Evolutionary conservation across 2,888 invertebrate species (phyloP).

Genomic region (Matsumyia berberina): DNA sequence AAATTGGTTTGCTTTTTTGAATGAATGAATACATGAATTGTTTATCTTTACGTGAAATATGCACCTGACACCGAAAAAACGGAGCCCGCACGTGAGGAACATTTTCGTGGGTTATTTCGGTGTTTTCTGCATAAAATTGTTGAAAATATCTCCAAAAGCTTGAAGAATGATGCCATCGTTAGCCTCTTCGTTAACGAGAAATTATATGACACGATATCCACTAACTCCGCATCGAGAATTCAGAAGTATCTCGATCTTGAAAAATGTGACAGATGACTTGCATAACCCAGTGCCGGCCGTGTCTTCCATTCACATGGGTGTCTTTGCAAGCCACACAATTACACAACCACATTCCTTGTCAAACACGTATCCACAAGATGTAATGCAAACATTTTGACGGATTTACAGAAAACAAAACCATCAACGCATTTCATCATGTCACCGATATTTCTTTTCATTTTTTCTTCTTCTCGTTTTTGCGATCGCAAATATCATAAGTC

Average conservation of each 20-base stretch:
- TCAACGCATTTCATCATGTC: slow-evolving; percentile 42
- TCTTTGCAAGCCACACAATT: slow-evolving; percentile 29
- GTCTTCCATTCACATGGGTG: slow-evolving; percentile 2
- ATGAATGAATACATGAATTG: slow-evolving; percentile 61
- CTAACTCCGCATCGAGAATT: no score
- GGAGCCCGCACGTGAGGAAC: slow-evolving; percentile 40
- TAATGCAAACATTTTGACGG: slow-evolving; percentile 31
- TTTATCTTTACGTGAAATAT: slow-evolving; percentile 58
- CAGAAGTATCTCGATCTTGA: slow-evolving; percentile 37
- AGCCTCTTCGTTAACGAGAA: slow-evolving; percentile 27
- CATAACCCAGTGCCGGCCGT: slow-evolving; percentile 20
- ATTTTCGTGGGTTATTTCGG: slow-evolving; percentile 16
- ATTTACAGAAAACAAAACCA: slow-evolving; percentile 26
- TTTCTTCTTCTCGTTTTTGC: slow-evolving; percentile 6
- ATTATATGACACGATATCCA: slow-evolving; percentile 5
- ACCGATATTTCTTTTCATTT: slow-evolving; percentile 20
- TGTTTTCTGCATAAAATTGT: not conserved
- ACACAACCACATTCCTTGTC: slow-evolving; percentile 35
- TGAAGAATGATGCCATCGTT: slow-evolving; percentile 15
- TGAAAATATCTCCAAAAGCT: slow-evolving; percentile 14
- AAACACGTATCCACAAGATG: slow-evolving; percentile 39
- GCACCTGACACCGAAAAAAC: slow-evolving; percentile 60
- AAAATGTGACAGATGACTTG: slow-evolving; percentile 32
- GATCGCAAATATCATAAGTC: slow-evolving; percentile 54
- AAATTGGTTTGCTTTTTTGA: slow-evolving; percentile 32